Evolutionary conservation across 2,797 vertebrate species (phyloP).

Genomic region (Amazona ochrocephala): DNA sequence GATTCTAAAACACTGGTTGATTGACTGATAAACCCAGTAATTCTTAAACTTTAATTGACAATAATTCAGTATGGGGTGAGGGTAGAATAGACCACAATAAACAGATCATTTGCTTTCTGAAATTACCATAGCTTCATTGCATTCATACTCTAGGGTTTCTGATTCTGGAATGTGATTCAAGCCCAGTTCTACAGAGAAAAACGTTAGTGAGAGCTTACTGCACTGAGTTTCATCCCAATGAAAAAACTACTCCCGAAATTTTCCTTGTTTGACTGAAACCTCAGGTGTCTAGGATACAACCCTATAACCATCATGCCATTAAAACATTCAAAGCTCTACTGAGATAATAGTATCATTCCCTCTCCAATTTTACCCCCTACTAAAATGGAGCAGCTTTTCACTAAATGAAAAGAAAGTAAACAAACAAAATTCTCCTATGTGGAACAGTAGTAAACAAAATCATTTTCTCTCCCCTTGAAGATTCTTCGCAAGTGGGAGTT

Average conservation of each 20-base stretch:
- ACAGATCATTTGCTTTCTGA: neutral
- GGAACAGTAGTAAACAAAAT: neutral
- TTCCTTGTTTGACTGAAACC: neutral
- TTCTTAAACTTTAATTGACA: neutral
- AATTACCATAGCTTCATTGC: neutral
- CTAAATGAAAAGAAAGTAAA: neutral
- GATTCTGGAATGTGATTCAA: neutral
- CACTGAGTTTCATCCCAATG: neutral
- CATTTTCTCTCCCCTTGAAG: neutral
- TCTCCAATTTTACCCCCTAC: neutral
- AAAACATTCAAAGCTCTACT: neutral
- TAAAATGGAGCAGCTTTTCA: neutral
- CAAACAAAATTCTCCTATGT: neutral
- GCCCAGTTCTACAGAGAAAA: neutral
- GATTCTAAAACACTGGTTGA: neutral
- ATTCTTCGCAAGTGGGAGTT: neutral
- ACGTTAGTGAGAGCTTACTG: neutral
- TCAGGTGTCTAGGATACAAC: neutral
- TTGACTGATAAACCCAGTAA: neutral
- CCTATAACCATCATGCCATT: neutral
- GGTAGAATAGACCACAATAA: neutral
- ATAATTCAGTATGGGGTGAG: neutral
- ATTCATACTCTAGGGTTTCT: neutral
- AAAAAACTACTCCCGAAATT: neutral
- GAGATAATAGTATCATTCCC: neutral